These are phyloP conservation scores for Takifugu bimaculatus DNA, from an alignment of 2,113 vertebrate species.

Conservation along the genomic window DNA sequence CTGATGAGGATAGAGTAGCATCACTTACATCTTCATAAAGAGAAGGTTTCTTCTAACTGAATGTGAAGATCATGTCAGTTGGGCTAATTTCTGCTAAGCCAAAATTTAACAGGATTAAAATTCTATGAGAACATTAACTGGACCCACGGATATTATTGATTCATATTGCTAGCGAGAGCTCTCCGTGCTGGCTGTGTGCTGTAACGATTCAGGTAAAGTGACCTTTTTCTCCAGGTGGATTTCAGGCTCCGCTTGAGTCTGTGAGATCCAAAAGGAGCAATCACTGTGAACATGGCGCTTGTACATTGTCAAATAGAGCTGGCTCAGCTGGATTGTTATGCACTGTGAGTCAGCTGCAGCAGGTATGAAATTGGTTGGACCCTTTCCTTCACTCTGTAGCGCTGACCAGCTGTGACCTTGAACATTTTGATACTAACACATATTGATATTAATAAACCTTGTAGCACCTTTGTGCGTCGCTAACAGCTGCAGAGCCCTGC, in stretches of 20 bases:
- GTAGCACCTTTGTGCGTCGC: slow-evolving; percentile 9
- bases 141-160: too few species aligned
- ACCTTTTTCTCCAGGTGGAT: slow-evolving; percentile 42
- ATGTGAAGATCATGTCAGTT: too few species aligned
- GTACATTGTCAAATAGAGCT: slow-evolving; percentile 61
- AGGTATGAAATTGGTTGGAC: slow-evolving; percentile 55
- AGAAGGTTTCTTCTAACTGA: too few species aligned
- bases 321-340: slow-evolving; percentile 61
- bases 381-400: slow-evolving; percentile 24
- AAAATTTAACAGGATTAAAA: too few species aligned
- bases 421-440: slow-evolving; percentile 44
- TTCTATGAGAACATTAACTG: too few species aligned
- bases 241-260: slow-evolving; percentile 51
- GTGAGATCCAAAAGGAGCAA: slow-evolving; percentile 50
- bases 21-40: too few species aligned
- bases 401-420: slow-evolving; percentile 54
- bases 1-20: too few species aligned
- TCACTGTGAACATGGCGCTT: slow-evolving; percentile 51
- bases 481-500: too few species aligned
- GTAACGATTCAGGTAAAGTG: too few species aligned
- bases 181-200: slow-evolving; percentile 14
- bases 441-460: slow-evolving; percentile 24
- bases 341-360: slow-evolving; percentile 47
- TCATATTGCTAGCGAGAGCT: background rate
- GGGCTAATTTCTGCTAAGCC: too few species aligned